Percentiles rank a stretch among this genome's conserved stretches.
Conservation (phyloP, 37 sponge, comb jelly and placozoan species). For the Spongilla lacustris region DNA sequence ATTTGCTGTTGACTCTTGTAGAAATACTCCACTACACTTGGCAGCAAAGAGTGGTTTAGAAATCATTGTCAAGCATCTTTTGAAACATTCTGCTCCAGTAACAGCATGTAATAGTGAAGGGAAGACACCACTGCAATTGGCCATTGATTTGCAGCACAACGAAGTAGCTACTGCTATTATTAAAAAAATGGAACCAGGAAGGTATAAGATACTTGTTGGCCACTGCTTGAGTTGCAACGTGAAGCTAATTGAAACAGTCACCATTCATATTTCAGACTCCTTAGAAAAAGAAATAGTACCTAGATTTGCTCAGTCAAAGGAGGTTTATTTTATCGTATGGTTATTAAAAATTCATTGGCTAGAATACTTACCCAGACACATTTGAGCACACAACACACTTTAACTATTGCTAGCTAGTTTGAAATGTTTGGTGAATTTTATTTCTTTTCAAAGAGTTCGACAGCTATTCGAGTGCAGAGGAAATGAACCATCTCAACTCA, state of each 20-base stretch:
- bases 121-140: constrained; percentile 52
- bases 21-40: constrained; percentile 54
- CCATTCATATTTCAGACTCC: too few species aligned
- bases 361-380: too few species aligned
- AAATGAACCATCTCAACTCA: neutral
- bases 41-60: constrained; percentile 27
- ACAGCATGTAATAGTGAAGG: constrained; percentile 27
- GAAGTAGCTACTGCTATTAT: constrained; percentile 38
- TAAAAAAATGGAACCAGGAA: constrained; percentile 36
- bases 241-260: too few species aligned
- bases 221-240: too few species aligned
- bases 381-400: too few species aligned
- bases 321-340: too few species aligned
- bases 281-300: too few species aligned
- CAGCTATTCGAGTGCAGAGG: constrained; percentile 20
- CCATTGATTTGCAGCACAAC: constrained; percentile 33
- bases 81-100: constrained; percentile 27
- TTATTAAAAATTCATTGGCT: too few species aligned
- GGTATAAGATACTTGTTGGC: too few species aligned
- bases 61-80: constrained; percentile 36
- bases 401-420: too few species aligned
- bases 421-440: too few species aligned
- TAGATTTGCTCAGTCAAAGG: too few species aligned
- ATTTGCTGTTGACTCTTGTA: neutral
- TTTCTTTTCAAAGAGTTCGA: constrained; percentile 20